Evolutionary conservation across 2,888 invertebrate genomes (phyloP).

Genomic region (Sialis fuliginosa): DNA sequence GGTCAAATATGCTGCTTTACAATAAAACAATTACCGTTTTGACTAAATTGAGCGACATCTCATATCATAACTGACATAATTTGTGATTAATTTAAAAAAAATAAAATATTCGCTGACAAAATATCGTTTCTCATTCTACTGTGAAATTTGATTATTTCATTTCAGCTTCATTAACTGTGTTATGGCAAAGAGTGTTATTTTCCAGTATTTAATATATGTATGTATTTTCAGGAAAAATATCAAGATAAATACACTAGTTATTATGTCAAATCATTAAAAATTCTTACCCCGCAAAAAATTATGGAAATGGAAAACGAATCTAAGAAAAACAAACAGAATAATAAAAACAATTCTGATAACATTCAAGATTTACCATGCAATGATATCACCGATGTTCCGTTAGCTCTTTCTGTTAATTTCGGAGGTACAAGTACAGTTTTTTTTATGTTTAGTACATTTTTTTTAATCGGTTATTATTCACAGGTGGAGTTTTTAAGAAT

Average conservation of each 20-base stretch:
- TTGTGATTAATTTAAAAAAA: too few species aligned
- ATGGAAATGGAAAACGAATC: constrained; percentile 22
- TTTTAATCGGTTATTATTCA: not conserved
- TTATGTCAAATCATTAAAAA: constrained; percentile 42
- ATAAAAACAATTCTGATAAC: not conserved
- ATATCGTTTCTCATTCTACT: too few species aligned
- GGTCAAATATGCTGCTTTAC: too few species aligned
- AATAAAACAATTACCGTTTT: too few species aligned
- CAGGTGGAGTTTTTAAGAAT: constrained; percentile 4
- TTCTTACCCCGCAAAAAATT: constrained; percentile 28
- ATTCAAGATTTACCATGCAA: not conserved
- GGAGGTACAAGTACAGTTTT: not conserved
- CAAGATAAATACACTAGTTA: constrained; percentile 54
- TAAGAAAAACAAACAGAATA: not conserved
- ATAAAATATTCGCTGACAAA: too few species aligned
- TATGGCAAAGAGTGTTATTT: too few species aligned
- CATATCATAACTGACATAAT: too few species aligned
- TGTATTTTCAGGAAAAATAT: constrained; percentile 45
- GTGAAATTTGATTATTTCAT: too few species aligned
- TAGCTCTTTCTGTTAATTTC: constrained; percentile 3
- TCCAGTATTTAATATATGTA: too few species aligned
- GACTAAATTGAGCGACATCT: too few species aligned
- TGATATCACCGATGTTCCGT: not conserved
- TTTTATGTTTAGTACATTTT: not conserved
- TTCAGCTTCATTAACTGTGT: too few species aligned